Percentiles rank a stretch among this genome's conserved stretches.
Conservation (phyloP, 2,797 vertebrate genomes). For the Eidolon dupreanum region DNA sequence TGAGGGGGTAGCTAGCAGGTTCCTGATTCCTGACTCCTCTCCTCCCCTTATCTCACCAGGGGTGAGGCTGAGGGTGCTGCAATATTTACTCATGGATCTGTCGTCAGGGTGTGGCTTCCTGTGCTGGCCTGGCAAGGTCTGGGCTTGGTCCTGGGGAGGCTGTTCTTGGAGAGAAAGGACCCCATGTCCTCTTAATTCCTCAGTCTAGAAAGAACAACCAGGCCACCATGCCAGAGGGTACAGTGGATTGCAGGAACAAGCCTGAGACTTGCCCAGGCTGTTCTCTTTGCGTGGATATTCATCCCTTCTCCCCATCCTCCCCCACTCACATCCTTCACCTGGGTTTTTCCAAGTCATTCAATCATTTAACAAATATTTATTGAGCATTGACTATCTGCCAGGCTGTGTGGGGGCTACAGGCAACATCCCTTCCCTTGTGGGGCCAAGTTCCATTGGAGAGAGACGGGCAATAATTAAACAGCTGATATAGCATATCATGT, state of each 20-base stretch:
- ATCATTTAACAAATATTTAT: conserved; percentile 55
- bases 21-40: not conserved
- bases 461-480: not conserved
- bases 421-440: not conserved
- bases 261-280: not conserved
- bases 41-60: not conserved
- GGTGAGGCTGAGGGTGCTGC: not conserved
- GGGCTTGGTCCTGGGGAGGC: not conserved
- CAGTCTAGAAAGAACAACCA: not conserved
- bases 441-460: not conserved
- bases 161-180: not conserved
- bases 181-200: not conserved
- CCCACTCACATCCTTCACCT: not conserved
- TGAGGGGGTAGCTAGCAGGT: not conserved
- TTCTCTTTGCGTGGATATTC: not conserved
- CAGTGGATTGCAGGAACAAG: rapidly evolving
- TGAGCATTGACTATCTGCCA: not conserved
- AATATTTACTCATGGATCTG: not conserved
- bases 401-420: not conserved
- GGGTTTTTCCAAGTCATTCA: conserved; percentile 61
- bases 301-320: not conserved
- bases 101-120: conserved; percentile 12
- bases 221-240: rapidly evolving
- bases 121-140: not conserved
- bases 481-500: not conserved